Evolutionary conservation across 2,888 invertebrate genomes (phyloP), one percentile per base, ranked within the genome.

Genomic region (Seira sanloemensis): DNA sequence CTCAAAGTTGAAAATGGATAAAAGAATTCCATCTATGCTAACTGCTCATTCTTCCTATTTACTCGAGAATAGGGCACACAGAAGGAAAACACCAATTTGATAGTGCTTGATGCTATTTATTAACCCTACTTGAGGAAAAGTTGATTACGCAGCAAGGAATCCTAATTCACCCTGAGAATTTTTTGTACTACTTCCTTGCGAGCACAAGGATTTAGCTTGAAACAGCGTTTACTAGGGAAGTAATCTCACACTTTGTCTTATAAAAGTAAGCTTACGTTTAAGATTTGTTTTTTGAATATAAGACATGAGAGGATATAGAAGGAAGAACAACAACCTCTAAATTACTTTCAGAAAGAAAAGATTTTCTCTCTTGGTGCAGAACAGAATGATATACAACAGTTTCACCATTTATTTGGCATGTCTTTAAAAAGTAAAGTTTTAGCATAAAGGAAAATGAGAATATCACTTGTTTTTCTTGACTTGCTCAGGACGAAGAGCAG

Each of bases 251-350:
- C 62, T 71, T 9, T 2, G 71, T 18, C 5, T 4, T 19, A 68
- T 16, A 12, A 25, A 18, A 68, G 68, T 68, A 68, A 26, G 24
- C 68, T 25, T 68, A 21, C 68, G 9, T n/a, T 46, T 21, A 25
- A 7, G 5, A 25, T 18, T 26, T 26, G 25, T 21, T 24, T 19
- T 27, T 68, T 7, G n/a, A n/a, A 9, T 68, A 27, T 18, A n/a
- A n/a, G 25, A 25, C 9, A 23, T 21, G n/a, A 18, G 21, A 18
- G 18, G 18, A 16, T 26, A 16, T 4, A 7, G 68, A 25, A 69
- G 25, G 75, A 79, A 79, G 79, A 79, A 79, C 73, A 79, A 79
- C 73, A 79, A 79, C 79, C 79, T 73, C 62, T 79, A 79, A 79
- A 79, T 79, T 79, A 79, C 79, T 73, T 79, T 67, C 54, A 25